A percentile compares a stretch with the other conserved stretches of the same genome.
Conservation (phyloP, 2,113 vertebrate genomes). For the Stomatorhinus ivindoensis region DNA sequence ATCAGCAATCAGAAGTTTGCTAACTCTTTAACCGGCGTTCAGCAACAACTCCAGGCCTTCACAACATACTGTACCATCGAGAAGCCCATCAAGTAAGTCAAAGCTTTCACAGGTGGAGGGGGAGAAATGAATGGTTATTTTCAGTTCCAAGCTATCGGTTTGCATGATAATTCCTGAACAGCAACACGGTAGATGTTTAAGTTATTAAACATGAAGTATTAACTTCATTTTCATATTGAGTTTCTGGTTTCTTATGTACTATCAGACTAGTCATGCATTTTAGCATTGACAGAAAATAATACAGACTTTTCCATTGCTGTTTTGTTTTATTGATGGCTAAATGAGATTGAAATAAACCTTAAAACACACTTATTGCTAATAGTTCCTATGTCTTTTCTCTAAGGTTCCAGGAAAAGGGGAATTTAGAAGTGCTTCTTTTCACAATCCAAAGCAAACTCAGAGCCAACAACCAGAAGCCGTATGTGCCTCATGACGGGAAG, state of each 20-base stretch:
- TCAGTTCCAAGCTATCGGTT: neutral
- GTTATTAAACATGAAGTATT: too few relatives aligned
- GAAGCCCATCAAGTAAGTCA: slow-evolving; percentile 83
- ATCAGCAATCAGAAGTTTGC: slow-evolving; percentile 93
- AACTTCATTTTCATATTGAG: neutral
- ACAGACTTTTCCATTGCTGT: neutral
- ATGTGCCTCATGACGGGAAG: slow-evolving; percentile 79
- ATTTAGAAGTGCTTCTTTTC: slow-evolving; percentile 91
- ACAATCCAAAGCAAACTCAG: slow-evolving; percentile 94
- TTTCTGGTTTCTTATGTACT: too few relatives aligned
- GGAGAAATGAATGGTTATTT: neutral
- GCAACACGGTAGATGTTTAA: neutral
- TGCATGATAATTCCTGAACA: neutral
- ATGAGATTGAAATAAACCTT: neutral
- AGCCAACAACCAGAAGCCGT: slow-evolving; percentile 86
- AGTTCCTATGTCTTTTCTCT: neutral
- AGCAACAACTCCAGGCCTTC: slow-evolving; percentile 92
- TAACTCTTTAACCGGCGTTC: slow-evolving; percentile 84
- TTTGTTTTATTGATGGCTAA: neutral
- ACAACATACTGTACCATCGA: slow-evolving; percentile 90
- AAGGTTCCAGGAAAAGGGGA: slow-evolving; percentile 95
- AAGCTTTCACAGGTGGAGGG: neutral
- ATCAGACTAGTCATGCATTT: neutral
- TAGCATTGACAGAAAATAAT: neutral
- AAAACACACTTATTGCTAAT: neutral